Evolutionary conservation across 1,140 invertebrate genomes (phyloP).

Genomic region (Euschistus heros): DNA sequence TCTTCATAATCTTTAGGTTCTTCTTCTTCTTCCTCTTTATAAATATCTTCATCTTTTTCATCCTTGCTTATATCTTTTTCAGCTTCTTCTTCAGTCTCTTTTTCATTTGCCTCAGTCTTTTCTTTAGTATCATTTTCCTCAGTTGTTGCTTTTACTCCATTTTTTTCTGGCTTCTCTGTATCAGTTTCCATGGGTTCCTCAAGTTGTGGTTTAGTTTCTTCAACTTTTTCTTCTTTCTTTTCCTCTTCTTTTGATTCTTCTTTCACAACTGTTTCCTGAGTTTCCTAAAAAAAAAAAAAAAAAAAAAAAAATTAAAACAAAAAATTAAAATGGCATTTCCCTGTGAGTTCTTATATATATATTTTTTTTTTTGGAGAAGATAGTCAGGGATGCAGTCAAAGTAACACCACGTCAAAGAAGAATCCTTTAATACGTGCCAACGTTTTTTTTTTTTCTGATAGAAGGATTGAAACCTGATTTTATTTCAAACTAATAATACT

Average conservation of each 20-base stretch:
- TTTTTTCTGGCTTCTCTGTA: neutral
- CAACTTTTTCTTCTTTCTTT: neutral
- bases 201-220: neutral
- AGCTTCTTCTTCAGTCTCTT: conserved; percentile 33
- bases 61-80: conserved; percentile 36
- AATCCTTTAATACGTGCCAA: too few relatives aligned
- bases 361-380: too few relatives aligned
- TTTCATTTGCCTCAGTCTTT: conserved; percentile 34
- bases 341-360: too few relatives aligned
- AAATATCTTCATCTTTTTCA: conserved; percentile 30
- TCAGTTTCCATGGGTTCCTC: neutral
- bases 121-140: neutral
- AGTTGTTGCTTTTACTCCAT: neutral
- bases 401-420: too few relatives aligned
- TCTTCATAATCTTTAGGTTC: conserved; percentile 24
- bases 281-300: too few relatives aligned
- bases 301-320: too few relatives aligned
- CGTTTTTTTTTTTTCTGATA: too few relatives aligned
- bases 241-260: neutral
- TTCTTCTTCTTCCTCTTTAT: conserved; percentile 30
- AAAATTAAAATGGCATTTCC: too few relatives aligned
- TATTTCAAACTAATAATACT: too few relatives aligned
- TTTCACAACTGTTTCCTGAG: too few relatives aligned
- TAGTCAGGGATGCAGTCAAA: too few relatives aligned
- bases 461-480: too few relatives aligned